These are phyloP conservation scores for Chiloscyllium punctatum DNA, from an alignment of 2,797 vertebrate species.

Conservation along the genomic window DNA sequence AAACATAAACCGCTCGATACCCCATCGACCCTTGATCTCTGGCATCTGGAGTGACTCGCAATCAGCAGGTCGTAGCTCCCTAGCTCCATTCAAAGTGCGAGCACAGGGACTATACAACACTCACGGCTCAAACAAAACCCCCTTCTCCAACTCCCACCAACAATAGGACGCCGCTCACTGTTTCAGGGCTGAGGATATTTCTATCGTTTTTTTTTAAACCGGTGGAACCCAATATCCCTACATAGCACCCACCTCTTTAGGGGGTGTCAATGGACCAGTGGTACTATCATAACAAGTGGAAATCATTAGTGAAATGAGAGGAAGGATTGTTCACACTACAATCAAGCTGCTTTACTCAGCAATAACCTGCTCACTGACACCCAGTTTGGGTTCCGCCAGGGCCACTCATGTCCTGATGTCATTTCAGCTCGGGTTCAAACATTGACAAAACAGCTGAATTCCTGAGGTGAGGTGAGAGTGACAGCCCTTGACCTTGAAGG, in stretches of 20 bases:
- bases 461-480: background rate
- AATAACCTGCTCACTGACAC: background rate
- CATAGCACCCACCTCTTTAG: too few species aligned
- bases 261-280: too few species aligned
- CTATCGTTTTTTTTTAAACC: background rate
- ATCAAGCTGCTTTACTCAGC: background rate
- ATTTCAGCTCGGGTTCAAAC: background rate
- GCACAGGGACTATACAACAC: background rate
- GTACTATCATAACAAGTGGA: background rate
- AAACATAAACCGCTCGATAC: slow-evolving; percentile 35
- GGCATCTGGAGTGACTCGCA: background rate
- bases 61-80: background rate
- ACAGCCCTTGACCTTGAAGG: background rate
- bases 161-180: too few species aligned
- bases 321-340: background rate
- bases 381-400: background rate
- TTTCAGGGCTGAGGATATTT: background rate
- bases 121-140: background rate
- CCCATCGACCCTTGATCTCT: background rate
- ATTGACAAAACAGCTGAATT: background rate
- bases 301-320: background rate
- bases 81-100: background rate
- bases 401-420: background rate
- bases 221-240: background rate
- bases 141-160: too few species aligned